A percentile compares a stretch with the other conserved stretches of the same genome.
These are phyloP conservation scores for Centruroides vittatus DNA, from an alignment of 1,140 invertebrate genomes.

Conservation along the genomic window DNA sequence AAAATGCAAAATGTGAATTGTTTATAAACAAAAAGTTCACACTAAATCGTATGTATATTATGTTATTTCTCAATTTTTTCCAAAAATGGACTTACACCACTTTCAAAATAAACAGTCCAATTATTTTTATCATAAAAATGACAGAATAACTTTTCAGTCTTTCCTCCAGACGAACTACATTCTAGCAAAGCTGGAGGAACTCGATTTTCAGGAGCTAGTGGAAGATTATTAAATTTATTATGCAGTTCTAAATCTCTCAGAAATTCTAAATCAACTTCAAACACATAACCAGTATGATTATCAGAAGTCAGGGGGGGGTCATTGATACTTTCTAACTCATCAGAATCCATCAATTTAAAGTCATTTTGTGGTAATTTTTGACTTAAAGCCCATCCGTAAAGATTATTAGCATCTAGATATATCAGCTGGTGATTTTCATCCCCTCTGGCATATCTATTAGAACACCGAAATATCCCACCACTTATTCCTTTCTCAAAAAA, in stretches of 20 bases:
- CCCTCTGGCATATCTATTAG: not conserved
- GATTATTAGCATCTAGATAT: conserved; percentile 20
- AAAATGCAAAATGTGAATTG: too few species aligned
- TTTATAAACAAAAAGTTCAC: too few species aligned
- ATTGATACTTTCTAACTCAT: not conserved
- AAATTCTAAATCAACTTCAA: conserved; percentile 22
- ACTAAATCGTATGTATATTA: too few species aligned
- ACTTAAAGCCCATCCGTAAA: conserved; percentile 19
- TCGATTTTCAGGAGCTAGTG: conserved; percentile 25
- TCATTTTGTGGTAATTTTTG: conserved; percentile 6
- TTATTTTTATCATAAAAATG: conserved; percentile 20
- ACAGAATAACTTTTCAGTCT: conserved; percentile 2
- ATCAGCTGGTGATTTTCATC: conserved; percentile 7
- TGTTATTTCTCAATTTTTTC: too few species aligned
- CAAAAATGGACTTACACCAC: too few species aligned
- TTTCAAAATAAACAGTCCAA: not conserved
- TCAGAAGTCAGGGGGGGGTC: conserved; percentile 12
- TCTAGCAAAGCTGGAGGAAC: not conserved
- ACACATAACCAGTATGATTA: conserved; percentile 14
- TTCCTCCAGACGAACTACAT: not conserved
- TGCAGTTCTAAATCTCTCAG: conserved; percentile 19
- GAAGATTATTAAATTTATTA: conserved; percentile 27
- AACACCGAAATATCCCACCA: not conserved
- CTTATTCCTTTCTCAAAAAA: conserved; percentile 3
- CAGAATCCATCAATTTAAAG: conserved; percentile 10